Percentiles rank a stretch among this genome's conserved stretches.
These are phyloP conservation scores for Mythimna pallens DNA, from an alignment of 2,888 invertebrate genomes.

Conservation along the genomic window DNA sequence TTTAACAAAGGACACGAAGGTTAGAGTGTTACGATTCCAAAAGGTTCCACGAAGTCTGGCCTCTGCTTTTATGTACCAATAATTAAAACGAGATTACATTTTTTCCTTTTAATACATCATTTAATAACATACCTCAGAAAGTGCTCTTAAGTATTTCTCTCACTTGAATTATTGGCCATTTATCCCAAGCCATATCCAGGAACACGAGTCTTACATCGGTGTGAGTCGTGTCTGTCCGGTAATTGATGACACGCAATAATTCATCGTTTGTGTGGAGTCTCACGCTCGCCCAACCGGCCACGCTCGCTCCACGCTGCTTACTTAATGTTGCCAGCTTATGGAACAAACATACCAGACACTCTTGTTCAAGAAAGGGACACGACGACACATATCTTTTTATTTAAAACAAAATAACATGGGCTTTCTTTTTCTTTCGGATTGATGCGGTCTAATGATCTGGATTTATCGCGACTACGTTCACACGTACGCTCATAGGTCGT, in stretches of 20 bases:
- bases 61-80: background rate
- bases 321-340: conserved; percentile 63
- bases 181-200: conserved; percentile 54
- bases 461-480: conserved; percentile 59
- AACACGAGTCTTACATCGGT: conserved; percentile 56
- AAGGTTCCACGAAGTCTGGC: background rate
- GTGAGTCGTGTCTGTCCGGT: conserved; percentile 81
- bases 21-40: background rate
- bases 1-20: no score
- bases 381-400: conserved; percentile 63
- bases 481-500: conserved; percentile 46
- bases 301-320: conserved; percentile 61
- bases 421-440: conserved; percentile 59
- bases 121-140: background rate
- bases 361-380: conserved; percentile 59
- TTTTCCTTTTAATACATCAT: no score
- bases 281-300: conserved; percentile 73
- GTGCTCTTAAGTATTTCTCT: background rate
- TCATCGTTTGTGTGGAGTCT: conserved; percentile 88
- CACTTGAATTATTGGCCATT: conserved; percentile 5
- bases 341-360: conserved; percentile 59
- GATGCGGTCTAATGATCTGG: conserved; percentile 65
- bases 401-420: conserved; percentile 63
- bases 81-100: no score
- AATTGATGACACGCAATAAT: conserved; percentile 89